Evolutionary conservation across 2,888 invertebrate species (phyloP).

Genomic region (Megastigmus dorsalis): DNA sequence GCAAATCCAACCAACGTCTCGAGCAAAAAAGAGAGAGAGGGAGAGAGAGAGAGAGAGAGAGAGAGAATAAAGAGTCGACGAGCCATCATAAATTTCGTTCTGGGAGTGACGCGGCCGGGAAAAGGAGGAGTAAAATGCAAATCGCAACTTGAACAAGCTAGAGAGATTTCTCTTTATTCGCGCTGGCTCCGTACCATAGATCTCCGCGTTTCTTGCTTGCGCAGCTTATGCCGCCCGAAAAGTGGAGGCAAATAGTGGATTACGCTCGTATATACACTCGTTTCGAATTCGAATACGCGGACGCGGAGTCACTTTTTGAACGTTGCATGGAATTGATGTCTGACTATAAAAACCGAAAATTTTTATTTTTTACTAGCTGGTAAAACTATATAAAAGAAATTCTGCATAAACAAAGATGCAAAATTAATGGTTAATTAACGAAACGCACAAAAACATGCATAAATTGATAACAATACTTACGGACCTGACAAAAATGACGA

Average conservation of each 20-base stretch:
- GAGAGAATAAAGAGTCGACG: slow-evolving; percentile 20
- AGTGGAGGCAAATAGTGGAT: slow-evolving; percentile 8
- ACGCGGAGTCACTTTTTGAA: slow-evolving; percentile 2
- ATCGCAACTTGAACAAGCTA: slow-evolving; percentile 46
- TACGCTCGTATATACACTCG: neutral
- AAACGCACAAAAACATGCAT: too few relatives aligned
- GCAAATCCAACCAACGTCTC: slow-evolving; percentile 9
- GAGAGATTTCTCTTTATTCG: slow-evolving; percentile 29
- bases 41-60: neutral
- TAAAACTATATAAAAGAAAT: too few relatives aligned
- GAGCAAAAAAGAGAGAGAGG: neutral
- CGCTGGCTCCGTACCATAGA: slow-evolving; percentile 13
- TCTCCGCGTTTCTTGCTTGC: slow-evolving; percentile 47
- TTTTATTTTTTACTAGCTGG: too few relatives aligned
- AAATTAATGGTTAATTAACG: too few relatives aligned
- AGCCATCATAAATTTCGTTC: slow-evolving; percentile 42
- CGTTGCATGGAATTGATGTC: too few relatives aligned
- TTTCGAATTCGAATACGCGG: slow-evolving; percentile 33
- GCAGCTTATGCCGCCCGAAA: neutral
- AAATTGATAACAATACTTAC: too few relatives aligned
- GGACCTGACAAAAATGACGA: too few relatives aligned
- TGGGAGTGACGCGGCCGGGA: slow-evolving; percentile 37
- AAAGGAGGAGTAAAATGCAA: slow-evolving; percentile 45
- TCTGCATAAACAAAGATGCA: too few relatives aligned
- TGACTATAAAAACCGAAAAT: too few relatives aligned